These are phyloP conservation scores for Cyprinodon brontotheroides DNA, from an alignment of 2,113 vertebrate genomes.

Conservation along the genomic window DNA sequence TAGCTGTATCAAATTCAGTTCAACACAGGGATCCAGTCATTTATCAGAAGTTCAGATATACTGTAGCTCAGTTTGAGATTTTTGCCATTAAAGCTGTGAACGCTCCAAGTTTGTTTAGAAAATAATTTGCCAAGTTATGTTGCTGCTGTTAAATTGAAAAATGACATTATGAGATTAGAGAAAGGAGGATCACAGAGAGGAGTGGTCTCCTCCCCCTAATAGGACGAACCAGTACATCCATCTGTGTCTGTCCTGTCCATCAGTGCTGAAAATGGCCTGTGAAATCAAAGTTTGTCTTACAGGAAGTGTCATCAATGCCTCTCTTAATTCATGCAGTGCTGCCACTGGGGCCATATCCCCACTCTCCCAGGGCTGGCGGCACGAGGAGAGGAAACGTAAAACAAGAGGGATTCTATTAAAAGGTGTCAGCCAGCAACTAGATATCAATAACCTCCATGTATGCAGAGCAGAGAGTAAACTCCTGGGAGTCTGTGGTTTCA, in stretches of 20 bases:
- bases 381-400: constrained; percentile 71
- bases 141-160: constrained; percentile 27
- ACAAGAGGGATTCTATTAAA: constrained; percentile 79
- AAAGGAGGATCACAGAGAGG: constrained; percentile 49
- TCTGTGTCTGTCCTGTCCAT: constrained; percentile 71
- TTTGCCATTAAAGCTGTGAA: too few relatives aligned
- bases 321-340: constrained; percentile 55
- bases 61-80: too few relatives aligned
- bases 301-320: constrained; percentile 77
- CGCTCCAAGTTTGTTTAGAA: not conserved
- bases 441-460: constrained; percentile 78
- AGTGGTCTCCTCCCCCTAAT: constrained; percentile 82
- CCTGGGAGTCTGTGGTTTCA: constrained; percentile 72
- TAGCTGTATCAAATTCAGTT: too few relatives aligned
- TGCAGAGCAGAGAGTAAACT: constrained; percentile 64
- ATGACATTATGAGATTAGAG: constrained; percentile 10
- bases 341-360: constrained; percentile 44
- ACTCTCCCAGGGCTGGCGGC: constrained; percentile 42
- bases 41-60: too few relatives aligned
- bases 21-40: too few relatives aligned
- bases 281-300: constrained; percentile 78
- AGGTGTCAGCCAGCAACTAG: constrained; percentile 79
- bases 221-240: constrained; percentile 64
- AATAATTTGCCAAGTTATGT: not conserved
- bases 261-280: constrained; percentile 69